A percentile compares a stretch with the other conserved stretches of the same genome.
Evolutionary conservation across 1,140 invertebrate genomes (phyloP).

Genomic region (Habropoda laboriosa): DNA sequence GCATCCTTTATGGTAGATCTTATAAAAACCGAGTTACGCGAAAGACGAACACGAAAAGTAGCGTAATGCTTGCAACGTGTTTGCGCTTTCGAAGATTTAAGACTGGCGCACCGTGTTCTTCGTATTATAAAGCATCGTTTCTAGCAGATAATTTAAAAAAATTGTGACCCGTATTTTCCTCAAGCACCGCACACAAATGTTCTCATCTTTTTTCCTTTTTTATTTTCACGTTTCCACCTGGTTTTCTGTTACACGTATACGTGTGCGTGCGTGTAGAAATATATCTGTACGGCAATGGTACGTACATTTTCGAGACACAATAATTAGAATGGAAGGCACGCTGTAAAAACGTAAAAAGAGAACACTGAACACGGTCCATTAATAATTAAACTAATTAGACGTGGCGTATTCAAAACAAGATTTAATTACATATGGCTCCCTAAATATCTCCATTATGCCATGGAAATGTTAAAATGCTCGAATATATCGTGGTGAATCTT

Average conservation of each 20-base stretch:
- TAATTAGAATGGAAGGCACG: slow-evolving; percentile 17
- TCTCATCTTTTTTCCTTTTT: background rate
- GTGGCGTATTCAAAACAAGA: background rate
- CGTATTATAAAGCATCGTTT: background rate
- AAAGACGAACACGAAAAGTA: background rate
- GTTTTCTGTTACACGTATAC: background rate
- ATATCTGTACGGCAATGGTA: no score
- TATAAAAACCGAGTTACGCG: background rate
- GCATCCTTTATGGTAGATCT: background rate
- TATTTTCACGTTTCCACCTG: background rate
- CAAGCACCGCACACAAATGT: background rate
- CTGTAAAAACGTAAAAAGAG: background rate
- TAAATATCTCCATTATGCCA: no score
- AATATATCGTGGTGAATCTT: no score
- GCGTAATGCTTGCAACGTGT: background rate
- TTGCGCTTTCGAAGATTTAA: slow-evolving; percentile 8
- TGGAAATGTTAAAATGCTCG: background rate
- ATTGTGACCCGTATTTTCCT: background rate
- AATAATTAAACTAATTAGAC: slow-evolving; percentile 17
- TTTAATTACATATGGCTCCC: background rate
- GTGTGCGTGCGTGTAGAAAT: background rate
- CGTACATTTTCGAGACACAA: background rate
- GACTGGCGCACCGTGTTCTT: background rate
- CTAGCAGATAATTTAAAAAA: slow-evolving; percentile 22
- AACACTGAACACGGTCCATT: background rate